phyloP scores from a whole-genome alignment of 2,888 invertebrate species.

The Penaeus monodon region DNA sequence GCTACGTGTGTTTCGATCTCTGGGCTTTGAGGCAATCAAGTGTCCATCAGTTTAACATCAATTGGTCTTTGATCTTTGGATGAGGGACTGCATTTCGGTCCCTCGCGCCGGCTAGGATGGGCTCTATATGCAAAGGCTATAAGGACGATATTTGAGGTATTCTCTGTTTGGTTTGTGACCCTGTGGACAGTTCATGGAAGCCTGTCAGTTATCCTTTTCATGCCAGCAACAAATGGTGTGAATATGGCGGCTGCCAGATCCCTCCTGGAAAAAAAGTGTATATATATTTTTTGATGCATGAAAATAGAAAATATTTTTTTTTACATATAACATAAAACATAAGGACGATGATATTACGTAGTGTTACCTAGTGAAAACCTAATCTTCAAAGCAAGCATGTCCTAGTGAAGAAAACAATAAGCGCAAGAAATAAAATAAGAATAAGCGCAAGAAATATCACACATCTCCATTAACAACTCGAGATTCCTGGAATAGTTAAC shows the following conservation, averaged over 20 bases:
- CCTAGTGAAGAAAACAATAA: no score
- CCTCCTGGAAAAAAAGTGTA: neutral
- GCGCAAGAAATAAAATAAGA: no score
- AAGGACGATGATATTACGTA: no score
- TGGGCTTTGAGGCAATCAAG: slow-evolving; percentile 26
- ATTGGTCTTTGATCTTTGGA: slow-evolving; percentile 37
- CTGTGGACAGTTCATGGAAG: neutral
- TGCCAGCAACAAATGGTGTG: slow-evolving; percentile 51
- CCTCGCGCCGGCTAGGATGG: neutral
- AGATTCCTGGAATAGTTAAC: no score
- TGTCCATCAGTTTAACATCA: slow-evolving; percentile 60
- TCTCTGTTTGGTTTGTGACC: neutral
- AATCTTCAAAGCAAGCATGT: no score
- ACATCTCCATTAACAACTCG: no score
- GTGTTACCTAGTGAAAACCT: no score
- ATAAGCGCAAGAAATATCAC: no score
- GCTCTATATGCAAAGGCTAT: neutral
- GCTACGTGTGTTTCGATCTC: neutral
- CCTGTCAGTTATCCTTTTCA: slow-evolving; percentile 59
- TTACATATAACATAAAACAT: no score
- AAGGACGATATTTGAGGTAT: neutral
- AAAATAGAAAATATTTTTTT: no score
- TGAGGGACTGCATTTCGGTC: neutral
- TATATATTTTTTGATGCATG: no score
- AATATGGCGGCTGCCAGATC: slow-evolving; percentile 33